These are phyloP conservation scores for Epinephelus cyanopodus DNA, from an alignment of 2,113 vertebrate species.

Conservation along the genomic window DNA sequence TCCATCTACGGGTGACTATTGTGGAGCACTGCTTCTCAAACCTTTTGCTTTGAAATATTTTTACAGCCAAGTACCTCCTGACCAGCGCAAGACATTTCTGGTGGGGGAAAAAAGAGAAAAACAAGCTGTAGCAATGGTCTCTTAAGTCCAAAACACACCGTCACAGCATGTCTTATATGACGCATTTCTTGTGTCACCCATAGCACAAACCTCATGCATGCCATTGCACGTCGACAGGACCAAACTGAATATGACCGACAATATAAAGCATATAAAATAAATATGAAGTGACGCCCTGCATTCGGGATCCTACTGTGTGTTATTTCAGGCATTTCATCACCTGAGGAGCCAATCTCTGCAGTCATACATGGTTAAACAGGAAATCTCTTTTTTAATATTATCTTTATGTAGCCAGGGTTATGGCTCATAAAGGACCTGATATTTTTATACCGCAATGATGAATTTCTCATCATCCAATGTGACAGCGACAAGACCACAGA, in stretches of 20 bases:
- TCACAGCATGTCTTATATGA: neutral
- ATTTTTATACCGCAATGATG: conserved; percentile 13
- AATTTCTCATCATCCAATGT: conserved; percentile 2
- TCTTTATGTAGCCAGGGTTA: neutral
- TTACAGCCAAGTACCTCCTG: too few relatives aligned
- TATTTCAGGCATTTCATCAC: neutral
- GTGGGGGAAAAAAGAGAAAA: neutral
- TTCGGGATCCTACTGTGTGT: neutral
- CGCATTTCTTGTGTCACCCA: neutral
- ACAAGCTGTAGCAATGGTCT: neutral
- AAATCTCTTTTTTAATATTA: conserved; percentile 10
- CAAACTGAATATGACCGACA: neutral
- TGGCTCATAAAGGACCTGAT: neutral
- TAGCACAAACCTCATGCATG: neutral
- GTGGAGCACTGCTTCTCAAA: too few relatives aligned
- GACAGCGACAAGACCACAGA: conserved; percentile 2
- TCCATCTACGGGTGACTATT: neutral
- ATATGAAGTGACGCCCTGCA: neutral
- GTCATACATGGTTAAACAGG: neutral
- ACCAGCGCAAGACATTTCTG: too few relatives aligned
- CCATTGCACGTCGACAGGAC: neutral
- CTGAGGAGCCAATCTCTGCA: conserved; percentile 14
- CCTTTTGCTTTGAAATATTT: too few relatives aligned
- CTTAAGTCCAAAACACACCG: neutral
- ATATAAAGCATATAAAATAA: neutral